Evolutionary conservation across 2,888 invertebrate genomes (phyloP).

Genomic region (Caradrina clavipalpis): DNA sequence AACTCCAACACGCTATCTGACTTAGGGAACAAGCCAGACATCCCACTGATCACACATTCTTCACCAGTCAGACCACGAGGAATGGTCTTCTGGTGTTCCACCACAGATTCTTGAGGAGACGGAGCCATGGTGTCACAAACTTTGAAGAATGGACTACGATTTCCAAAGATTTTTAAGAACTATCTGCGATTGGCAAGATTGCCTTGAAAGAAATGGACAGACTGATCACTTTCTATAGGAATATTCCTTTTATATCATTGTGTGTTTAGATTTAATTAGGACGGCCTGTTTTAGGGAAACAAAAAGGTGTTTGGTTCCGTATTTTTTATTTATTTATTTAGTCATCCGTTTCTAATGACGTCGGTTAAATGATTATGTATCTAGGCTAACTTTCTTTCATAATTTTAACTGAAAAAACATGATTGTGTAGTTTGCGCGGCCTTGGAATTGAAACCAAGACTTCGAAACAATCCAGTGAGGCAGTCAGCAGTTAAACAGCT

Average conservation of each 20-base stretch:
- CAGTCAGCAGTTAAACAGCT: too few species aligned
- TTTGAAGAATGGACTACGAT: neutral
- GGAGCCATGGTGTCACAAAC: slow-evolving; percentile 33
- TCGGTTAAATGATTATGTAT: too few species aligned
- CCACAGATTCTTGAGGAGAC: slow-evolving; percentile 38
- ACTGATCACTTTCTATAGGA: slow-evolving; percentile 5
- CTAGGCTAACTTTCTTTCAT: too few species aligned
- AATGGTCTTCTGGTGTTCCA: slow-evolving; percentile 29
- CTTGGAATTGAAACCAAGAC: too few species aligned
- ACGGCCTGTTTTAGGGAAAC: rapidly evolving
- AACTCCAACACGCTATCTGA: slow-evolving; percentile 92
- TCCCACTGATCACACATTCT: slow-evolving; percentile 91
- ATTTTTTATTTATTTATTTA: neutral
- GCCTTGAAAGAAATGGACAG: neutral
- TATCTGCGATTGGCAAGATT: too few species aligned
- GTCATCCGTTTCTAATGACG: neutral
- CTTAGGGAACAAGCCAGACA: slow-evolving; percentile 92
- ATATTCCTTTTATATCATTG: slow-evolving; percentile 15
- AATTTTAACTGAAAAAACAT: too few species aligned
- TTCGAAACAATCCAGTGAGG: too few species aligned
- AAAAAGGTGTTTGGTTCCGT: slow-evolving; percentile 18
- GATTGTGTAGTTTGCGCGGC: too few species aligned
- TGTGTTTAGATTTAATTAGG: neutral
- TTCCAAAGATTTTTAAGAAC: too few species aligned
- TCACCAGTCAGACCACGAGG: slow-evolving; percentile 76